Evolutionary conservation across 2,797 vertebrate species (phyloP), one percentile per base, ranked within the genome.

Genomic region (Epinephelus malabaricus): DNA sequence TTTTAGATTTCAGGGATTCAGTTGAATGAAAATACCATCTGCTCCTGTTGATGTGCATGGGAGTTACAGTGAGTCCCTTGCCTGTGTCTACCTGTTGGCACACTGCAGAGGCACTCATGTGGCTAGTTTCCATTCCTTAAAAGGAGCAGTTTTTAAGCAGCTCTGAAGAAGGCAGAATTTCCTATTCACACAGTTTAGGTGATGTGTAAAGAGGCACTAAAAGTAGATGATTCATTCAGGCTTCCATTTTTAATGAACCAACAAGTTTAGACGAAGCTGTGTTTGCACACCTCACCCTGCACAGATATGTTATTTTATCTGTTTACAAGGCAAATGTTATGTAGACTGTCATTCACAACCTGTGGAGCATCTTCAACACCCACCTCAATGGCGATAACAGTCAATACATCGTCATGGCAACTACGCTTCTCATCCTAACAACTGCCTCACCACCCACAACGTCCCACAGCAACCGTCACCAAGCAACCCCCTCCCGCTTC

Each of bases 381-480:
- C 89, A 93, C 92, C 82, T 85, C 80, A 81, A 50, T 50, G 69
- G 87, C 85, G 73, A 78, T 87, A 90, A 92, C 84, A 90, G 89
- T 92, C 89, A 93, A 93, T 90, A 90, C 86, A 85, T 92, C 47
- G 90, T 85, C 93, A 94, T 93, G 89, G 95, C 73, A 95, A 95
- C 95, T 86, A 89, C 72, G 65, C 82, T 93, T 93, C 91, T 93
- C 82, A 84, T 90, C 92, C 90, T 93, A 92, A 94, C 92, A 95
- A 95, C 92, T 81, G 89, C 92, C 91, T 94, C 82, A 34, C 86
- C 92, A 73, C 94, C 95, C 89, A 95, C 94, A 86, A 83, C 86
- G 92, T 93, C 90, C 90, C 92, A 91, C 92, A 51, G 95, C 94
- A 95, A 96, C 95, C 83, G 83, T 95, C 92, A 92, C 94, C 89